Percentiles rank a stretch among this genome's conserved stretches.
Conservation (phyloP, 2,797 vertebrate genomes). For the Hyperoplus lanceolatus region DNA sequence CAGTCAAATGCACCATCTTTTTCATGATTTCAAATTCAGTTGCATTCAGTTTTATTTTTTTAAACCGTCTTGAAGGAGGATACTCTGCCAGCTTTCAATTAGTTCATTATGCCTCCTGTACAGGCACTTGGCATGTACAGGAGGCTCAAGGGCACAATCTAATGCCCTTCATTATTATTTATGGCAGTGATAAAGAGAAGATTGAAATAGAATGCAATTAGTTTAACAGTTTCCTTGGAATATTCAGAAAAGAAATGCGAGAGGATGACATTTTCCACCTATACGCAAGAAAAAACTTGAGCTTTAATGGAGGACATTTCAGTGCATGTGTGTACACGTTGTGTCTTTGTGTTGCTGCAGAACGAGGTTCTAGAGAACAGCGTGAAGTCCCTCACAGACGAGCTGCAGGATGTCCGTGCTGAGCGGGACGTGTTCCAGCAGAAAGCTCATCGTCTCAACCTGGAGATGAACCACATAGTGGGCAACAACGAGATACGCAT, state of each 20-base stretch:
- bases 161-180: not conserved
- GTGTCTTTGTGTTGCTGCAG: constrained; percentile 72
- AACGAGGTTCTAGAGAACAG: constrained; percentile 93
- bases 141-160: not conserved
- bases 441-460: constrained; percentile 94
- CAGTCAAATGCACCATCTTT: not conserved
- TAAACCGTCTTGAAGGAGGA: too few species aligned
- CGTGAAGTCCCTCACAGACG: constrained; percentile 91
- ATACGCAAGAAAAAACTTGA: too few species aligned
- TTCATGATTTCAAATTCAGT: not conserved
- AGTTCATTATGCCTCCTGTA: not conserved
- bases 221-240: not conserved
- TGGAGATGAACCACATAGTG: constrained; percentile 94
- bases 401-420: constrained; percentile 93
- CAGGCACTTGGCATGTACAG: not conserved
- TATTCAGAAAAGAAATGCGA: not conserved
- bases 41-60: not conserved
- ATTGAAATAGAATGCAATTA: not conserved
- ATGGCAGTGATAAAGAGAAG: not conserved
- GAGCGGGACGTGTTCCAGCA: constrained; percentile 95
- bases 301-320: not conserved
- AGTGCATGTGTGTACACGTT: not conserved
- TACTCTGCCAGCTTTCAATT: not conserved
- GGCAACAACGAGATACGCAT: constrained; percentile 92
- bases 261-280: not conserved